Percentiles rank a stretch among this genome's conserved stretches.
Conservation (phyloP, 2,113 vertebrate species). For the Pomatorhinus ruficollis region DNA sequence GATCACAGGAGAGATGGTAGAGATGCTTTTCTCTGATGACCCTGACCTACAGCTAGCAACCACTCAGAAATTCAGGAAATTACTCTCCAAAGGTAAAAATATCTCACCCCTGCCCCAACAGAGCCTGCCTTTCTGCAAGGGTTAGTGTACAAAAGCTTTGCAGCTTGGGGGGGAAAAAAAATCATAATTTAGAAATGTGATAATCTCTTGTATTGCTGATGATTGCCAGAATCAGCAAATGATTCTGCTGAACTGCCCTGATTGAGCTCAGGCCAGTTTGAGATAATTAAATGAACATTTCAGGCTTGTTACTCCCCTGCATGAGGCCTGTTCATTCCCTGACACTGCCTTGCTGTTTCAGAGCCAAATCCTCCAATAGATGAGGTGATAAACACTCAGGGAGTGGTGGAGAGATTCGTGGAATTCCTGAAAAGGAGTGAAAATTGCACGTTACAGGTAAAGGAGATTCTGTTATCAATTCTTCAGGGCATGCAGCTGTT, state of each 20-base stretch:
- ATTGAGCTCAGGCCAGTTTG: background rate
- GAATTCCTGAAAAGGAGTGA: slow-evolving; percentile 93
- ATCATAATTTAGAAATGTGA: background rate
- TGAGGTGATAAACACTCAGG: slow-evolving; percentile 93
- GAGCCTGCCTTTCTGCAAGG: background rate
- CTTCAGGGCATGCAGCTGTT: background rate
- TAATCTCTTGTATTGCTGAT: background rate
- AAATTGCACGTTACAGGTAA: slow-evolving; percentile 95
- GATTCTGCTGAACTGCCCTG: background rate
- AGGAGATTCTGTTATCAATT: background rate
- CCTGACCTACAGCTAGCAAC: slow-evolving; percentile 91
- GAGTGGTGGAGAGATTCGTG: slow-evolving; percentile 94
- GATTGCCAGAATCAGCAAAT: background rate
- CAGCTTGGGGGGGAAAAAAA: background rate
- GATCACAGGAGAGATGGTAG: slow-evolving; percentile 96
- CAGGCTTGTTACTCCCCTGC: background rate
- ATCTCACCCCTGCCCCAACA: rapidly evolving
- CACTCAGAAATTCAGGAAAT: slow-evolving; percentile 96
- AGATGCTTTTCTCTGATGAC: slow-evolving; percentile 97
- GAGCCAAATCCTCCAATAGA: slow-evolving; percentile 98
- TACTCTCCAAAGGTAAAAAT: slow-evolving; percentile 93
- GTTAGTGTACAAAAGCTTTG: background rate
- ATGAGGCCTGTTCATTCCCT: background rate
- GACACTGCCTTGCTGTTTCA: slow-evolving; percentile 54
- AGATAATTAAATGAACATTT: background rate